A percentile compares a stretch with the other conserved stretches of the same genome.
phyloP scores from a whole-genome alignment of 30 jellyfish, hydroid and myxozoan species.

The Hydra vulgaris region DNA sequence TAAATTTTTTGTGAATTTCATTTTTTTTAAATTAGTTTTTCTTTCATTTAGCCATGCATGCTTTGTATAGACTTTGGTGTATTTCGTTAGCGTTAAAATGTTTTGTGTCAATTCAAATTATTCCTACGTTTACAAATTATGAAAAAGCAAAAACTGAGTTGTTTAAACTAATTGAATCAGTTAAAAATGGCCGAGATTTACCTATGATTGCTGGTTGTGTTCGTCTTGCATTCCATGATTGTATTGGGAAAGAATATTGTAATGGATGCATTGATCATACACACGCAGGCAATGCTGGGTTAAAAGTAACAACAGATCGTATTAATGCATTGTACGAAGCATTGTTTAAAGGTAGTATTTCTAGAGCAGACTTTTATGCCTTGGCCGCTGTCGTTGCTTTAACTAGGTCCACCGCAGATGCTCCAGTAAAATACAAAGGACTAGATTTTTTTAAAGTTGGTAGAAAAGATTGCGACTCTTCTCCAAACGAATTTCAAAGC shows the following conservation, averaged over 20 bases:
- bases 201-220: conserved; percentile 3
- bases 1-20: too few relatives aligned
- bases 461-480: neutral
- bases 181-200: neutral
- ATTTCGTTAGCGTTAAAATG: neutral
- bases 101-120: neutral
- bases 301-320: neutral
- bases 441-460: neutral
- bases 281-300: neutral
- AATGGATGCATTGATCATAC: conserved; percentile 3
- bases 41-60: too few relatives aligned
- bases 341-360: neutral
- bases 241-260: neutral
- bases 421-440: neutral
- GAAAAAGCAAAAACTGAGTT: neutral
- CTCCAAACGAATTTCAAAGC: neutral
- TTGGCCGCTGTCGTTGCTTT: conserved; percentile 2
- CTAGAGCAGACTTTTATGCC: conserved; percentile 8
- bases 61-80: too few relatives aligned
- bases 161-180: neutral
- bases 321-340: neutral
- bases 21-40: too few relatives aligned
- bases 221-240: conserved; percentile 13
- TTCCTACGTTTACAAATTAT: neutral
- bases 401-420: neutral